Evolutionary conservation across 2,113 vertebrate species (phyloP).

Genomic region (Cyrtonyx montezumae): DNA sequence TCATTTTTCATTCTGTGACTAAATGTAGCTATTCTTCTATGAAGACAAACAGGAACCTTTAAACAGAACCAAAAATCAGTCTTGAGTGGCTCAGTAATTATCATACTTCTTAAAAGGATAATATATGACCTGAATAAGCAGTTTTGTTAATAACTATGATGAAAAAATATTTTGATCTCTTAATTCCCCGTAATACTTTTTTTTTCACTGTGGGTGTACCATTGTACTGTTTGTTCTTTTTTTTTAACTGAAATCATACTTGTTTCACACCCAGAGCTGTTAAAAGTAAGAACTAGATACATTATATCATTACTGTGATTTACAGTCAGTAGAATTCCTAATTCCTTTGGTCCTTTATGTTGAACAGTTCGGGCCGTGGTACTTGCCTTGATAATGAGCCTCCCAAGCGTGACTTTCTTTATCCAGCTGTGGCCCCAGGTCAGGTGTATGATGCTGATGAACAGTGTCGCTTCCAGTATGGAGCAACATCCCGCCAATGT

Average conservation of each 20-base stretch:
- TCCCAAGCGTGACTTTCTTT: slow-evolving; percentile 99
- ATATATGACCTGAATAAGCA: slow-evolving; percentile 32
- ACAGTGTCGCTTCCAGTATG: slow-evolving; percentile 98
- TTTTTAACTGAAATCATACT: slow-evolving; percentile 58
- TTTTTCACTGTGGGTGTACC: slow-evolving; percentile 54
- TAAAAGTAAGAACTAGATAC: slow-evolving; percentile 69
- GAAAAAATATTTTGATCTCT: slow-evolving; percentile 24
- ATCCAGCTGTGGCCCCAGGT: slow-evolving; percentile 97
- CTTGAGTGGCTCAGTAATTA: slow-evolving; percentile 74
- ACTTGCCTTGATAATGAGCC: slow-evolving; percentile 99
- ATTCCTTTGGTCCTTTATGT: slow-evolving; percentile 89
- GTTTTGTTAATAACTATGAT: slow-evolving; percentile 50
- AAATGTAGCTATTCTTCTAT: slow-evolving; percentile 70
- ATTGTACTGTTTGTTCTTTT: slow-evolving; percentile 39
- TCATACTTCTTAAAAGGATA: slow-evolving; percentile 48
- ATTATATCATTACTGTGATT: slow-evolving; percentile 72
- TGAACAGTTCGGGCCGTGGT: slow-evolving; percentile 99
- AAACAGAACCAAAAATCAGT: slow-evolving; percentile 69
- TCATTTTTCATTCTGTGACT: slow-evolving; percentile 69
- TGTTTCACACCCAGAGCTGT: slow-evolving; percentile 69
- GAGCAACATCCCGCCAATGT: slow-evolving; percentile 96
- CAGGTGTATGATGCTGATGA: slow-evolving; percentile 99
- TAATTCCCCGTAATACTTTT: slow-evolving; percentile 22
- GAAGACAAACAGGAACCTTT: slow-evolving; percentile 71
- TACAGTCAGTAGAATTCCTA: slow-evolving; percentile 73